phyloP scores from a whole-genome alignment of 2,888 invertebrate species.

The Andrena marginata region DNA sequence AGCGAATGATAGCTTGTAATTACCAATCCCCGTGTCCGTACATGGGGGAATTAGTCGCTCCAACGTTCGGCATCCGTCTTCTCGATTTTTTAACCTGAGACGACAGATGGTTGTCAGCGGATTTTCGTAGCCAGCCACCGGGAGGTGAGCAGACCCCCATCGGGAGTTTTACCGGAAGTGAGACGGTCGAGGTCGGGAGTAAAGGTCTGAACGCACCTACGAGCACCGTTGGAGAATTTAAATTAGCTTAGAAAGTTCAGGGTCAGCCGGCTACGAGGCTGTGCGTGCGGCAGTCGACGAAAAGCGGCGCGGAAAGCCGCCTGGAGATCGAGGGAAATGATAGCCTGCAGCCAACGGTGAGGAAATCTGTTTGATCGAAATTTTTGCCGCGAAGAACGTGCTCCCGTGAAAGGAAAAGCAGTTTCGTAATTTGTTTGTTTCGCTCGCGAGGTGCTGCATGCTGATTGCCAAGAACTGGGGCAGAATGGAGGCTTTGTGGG shows the following conservation, averaged over 20 bases:
- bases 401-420: constrained; percentile 54
- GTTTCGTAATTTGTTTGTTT: constrained; percentile 18
- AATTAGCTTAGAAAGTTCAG: constrained; percentile 82
- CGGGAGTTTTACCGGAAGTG: constrained; percentile 69
- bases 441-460: not conserved
- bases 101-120: not conserved
- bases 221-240: constrained; percentile 77
- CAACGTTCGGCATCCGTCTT: constrained; percentile 18
- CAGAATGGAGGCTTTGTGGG: not conserved
- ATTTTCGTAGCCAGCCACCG: constrained; percentile 6
- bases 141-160: constrained; percentile 11
- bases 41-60: constrained; percentile 16
- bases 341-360: constrained; percentile 27
- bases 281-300: constrained; percentile 63
- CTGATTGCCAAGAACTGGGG: not conserved
- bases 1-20: constrained; percentile 5
- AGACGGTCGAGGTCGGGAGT: constrained; percentile 65
- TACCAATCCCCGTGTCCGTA: not conserved
- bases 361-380: constrained; percentile 55
- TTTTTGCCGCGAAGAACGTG: constrained; percentile 33
- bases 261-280: constrained; percentile 73
- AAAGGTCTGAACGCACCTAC: constrained; percentile 72
- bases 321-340: constrained; percentile 48
- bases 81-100: not conserved
- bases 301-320: constrained; percentile 44